These are phyloP conservation scores for Microplitis demolitor DNA, from an alignment of 1,140 invertebrate species.

Conservation along the genomic window DNA sequence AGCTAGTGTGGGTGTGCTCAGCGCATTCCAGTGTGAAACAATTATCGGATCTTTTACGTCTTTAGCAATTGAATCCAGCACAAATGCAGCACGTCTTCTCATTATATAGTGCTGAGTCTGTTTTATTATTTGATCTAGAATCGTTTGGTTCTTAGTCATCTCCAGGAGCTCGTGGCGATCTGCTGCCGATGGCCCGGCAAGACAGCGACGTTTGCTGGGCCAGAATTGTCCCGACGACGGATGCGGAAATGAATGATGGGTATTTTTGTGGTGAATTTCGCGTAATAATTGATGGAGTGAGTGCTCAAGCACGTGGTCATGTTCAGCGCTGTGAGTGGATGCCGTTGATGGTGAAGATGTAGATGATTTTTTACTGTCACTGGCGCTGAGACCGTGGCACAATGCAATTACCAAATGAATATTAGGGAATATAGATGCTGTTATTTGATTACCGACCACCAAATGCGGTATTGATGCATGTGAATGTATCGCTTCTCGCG, in stretches of 20 bases:
- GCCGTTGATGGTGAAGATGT: conserved; percentile 46
- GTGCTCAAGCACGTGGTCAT: conserved; percentile 95
- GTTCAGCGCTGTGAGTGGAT: conserved; percentile 69
- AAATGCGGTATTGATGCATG: conserved; percentile 93
- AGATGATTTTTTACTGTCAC: conserved; percentile 64
- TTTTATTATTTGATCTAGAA: conserved; percentile 93
- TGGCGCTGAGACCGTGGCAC: conserved; percentile 71
- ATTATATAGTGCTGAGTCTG: conserved; percentile 96
- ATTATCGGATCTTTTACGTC: conserved; percentile 94
- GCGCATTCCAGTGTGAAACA: conserved; percentile 91
- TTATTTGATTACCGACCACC: conserved; percentile 96
- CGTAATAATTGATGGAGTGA: conserved; percentile 91
- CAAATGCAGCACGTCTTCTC: conserved; percentile 85
- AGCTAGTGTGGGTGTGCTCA: conserved; percentile 89
- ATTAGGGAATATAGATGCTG: conserved; percentile 91
- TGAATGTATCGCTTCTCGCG: conserved; percentile 91
- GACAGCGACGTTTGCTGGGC: conserved; percentile 83
- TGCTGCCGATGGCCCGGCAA: conserved; percentile 91
- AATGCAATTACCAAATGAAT: conserved; percentile 85
- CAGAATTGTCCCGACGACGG: conserved; percentile 90
- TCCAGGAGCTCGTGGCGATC: conserved; percentile 85
- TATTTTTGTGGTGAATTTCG: conserved; percentile 90
- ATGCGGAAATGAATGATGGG: conserved; percentile 92
- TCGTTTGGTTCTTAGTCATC: conserved; percentile 85
- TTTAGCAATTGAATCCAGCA: conserved; percentile 89